Evolutionary conservation across 37 sponge, comb jelly and placozoan genomes (phyloP).

Genomic region (Oopsacas minuta): DNA sequence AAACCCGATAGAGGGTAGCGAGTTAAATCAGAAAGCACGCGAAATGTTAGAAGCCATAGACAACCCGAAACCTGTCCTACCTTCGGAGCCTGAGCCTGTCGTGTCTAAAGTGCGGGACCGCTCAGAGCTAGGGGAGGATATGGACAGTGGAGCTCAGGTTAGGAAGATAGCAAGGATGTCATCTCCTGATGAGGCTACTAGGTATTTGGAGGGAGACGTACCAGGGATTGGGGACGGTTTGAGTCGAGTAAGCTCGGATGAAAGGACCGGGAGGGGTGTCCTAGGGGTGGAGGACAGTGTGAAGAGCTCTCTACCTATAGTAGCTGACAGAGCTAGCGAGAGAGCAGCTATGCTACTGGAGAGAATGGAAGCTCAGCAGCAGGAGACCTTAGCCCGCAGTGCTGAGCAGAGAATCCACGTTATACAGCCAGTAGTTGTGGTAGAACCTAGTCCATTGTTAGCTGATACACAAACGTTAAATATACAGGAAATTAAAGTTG

Average conservation of each 20-base stretch:
- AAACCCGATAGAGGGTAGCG: not conserved
- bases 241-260: not conserved
- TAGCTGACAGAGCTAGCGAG: not conserved
- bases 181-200: not conserved
- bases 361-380: constrained; percentile 12
- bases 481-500: not conserved
- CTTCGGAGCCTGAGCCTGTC: not conserved
- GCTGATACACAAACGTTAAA: not conserved
- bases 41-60: not conserved
- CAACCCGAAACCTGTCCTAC: not conserved
- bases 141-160: not conserved
- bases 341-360: not conserved
- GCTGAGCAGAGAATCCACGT: not conserved
- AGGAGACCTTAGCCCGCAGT: not conserved
- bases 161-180: not conserved
- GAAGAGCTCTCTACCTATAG: not conserved
- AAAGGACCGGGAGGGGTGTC: not conserved
- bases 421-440: not conserved
- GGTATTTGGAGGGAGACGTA: not conserved
- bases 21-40: not conserved
- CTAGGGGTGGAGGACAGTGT: not conserved
- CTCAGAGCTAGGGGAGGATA: not conserved
- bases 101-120: not conserved
- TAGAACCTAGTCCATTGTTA: not conserved
- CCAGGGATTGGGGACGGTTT: not conserved